These are phyloP conservation scores for Brachionus manjavacas DNA, from an alignment of 1,140 invertebrate species.

Conservation along the genomic window DNA sequence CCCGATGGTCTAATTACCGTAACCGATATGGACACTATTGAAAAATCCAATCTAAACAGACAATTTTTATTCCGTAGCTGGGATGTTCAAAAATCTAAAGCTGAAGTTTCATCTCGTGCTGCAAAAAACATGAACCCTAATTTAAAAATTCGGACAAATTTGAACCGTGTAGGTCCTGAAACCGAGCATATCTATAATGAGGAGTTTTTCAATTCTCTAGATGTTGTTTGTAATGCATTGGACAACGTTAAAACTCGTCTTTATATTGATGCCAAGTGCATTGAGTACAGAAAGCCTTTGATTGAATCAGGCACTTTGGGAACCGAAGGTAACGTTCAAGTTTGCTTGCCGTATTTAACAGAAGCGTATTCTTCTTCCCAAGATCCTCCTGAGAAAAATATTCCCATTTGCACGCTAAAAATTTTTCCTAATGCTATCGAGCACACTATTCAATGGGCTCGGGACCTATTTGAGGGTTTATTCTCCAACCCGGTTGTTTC, in stretches of 20 bases:
- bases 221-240: constrained; percentile 92
- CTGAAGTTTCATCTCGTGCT: constrained; percentile 75
- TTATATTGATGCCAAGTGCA: constrained; percentile 94
- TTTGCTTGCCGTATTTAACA: constrained; percentile 80
- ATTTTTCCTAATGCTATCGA: constrained; percentile 99
- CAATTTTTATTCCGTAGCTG: constrained; percentile 92
- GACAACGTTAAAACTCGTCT: constrained; percentile 93
- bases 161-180: constrained; percentile 87
- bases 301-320: constrained; percentile 95
- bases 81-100: constrained; percentile 84
- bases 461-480: constrained; percentile 89
- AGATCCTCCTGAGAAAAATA: constrained; percentile 95
- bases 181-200: constrained; percentile 92
- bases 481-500: constrained; percentile 85
- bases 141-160: constrained; percentile 78
- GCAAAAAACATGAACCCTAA: constrained; percentile 78
- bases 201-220: constrained; percentile 81
- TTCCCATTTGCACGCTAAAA: constrained; percentile 96
- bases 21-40: constrained; percentile 98
- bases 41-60: constrained; percentile 95
- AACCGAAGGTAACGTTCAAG: constrained; percentile 95
- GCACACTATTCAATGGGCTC: constrained; percentile 95
- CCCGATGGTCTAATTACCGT: constrained; percentile 67
- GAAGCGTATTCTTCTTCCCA: constrained; percentile 96
- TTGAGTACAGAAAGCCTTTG: constrained; percentile 90